Percentiles rank a stretch among this genome's conserved stretches.
Evolutionary conservation across 2,888 invertebrate genomes (phyloP).

Genomic region (Acronicta psi): DNA sequence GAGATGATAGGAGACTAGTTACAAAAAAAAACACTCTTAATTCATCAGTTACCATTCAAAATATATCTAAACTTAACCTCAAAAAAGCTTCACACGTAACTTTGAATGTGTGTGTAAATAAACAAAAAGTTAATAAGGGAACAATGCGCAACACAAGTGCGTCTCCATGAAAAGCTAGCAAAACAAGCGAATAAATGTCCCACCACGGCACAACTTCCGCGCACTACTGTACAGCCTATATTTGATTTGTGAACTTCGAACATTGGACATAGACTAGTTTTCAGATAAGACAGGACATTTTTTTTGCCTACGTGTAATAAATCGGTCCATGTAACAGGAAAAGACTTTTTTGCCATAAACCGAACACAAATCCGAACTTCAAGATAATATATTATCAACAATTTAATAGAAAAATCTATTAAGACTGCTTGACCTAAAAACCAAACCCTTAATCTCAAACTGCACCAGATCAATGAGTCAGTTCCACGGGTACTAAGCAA

Average conservation of each 20-base stretch:
- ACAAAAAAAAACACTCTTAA: no score
- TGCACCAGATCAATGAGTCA: no score
- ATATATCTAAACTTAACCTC: neutral
- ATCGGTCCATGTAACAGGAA: no score
- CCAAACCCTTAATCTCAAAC: no score
- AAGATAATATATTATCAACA: no score
- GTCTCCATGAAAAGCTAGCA: conserved; percentile 52
- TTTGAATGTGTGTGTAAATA: conserved; percentile 17
- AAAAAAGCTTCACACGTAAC: conserved; percentile 3
- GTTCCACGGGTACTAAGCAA: no score
- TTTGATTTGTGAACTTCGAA: conserved; percentile 71
- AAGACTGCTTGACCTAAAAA: no score
- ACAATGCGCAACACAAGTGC: conserved; percentile 59
- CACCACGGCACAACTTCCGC: conserved; percentile 67
- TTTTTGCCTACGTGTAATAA: conserved; percentile 8
- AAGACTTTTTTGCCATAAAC: no score
- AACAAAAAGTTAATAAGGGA: conserved; percentile 57
- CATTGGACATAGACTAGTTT: conserved; percentile 54
- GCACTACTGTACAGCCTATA: conserved; percentile 62
- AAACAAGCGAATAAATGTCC: conserved; percentile 70
- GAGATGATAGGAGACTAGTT: no score
- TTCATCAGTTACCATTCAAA: neutral
- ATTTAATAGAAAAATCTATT: no score
- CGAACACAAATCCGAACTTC: no score
- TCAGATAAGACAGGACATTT: neutral